Evolutionary conservation across 1,140 invertebrate genomes (phyloP).

Genomic region (Acyrthosiphon pisum): DNA sequence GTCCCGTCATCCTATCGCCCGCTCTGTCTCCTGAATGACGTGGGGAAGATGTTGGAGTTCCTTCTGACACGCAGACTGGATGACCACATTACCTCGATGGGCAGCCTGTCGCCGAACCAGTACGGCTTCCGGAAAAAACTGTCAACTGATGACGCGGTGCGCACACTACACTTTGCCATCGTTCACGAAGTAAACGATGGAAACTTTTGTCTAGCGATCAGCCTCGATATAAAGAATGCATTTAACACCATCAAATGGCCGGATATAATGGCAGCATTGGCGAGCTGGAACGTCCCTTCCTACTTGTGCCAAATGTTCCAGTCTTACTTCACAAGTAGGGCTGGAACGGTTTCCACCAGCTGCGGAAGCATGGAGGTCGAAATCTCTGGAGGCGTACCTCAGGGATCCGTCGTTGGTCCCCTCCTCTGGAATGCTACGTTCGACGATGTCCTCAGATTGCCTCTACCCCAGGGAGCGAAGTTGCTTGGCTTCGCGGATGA

Average conservation of each 20-base stretch:
- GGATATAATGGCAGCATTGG: neutral
- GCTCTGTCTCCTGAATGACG: constrained; percentile 59
- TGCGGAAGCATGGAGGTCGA: neutral
- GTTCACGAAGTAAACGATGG: neutral
- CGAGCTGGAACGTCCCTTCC: neutral
- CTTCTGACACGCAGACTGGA: neutral
- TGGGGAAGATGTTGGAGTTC: constrained; percentile 59
- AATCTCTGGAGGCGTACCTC: neutral
- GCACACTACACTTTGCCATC: neutral
- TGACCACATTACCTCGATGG: neutral
- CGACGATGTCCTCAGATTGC: neutral
- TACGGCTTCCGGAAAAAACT: neutral
- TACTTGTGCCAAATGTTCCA: neutral
- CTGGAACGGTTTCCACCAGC: rapidly evolving
- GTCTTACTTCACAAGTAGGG: neutral
- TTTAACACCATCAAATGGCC: neutral
- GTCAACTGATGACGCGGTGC: neutral
- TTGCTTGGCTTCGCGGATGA: neutral
- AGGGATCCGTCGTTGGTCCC: neutral
- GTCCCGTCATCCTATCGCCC: constrained; percentile 58
- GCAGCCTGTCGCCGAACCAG: neutral
- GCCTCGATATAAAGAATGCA: neutral
- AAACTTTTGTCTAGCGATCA: neutral
- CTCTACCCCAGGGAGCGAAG: neutral
- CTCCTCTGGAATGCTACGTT: neutral